Evolutionary conservation across 2,888 invertebrate genomes (phyloP).

Genomic region (Oscheius sp.): DNA sequence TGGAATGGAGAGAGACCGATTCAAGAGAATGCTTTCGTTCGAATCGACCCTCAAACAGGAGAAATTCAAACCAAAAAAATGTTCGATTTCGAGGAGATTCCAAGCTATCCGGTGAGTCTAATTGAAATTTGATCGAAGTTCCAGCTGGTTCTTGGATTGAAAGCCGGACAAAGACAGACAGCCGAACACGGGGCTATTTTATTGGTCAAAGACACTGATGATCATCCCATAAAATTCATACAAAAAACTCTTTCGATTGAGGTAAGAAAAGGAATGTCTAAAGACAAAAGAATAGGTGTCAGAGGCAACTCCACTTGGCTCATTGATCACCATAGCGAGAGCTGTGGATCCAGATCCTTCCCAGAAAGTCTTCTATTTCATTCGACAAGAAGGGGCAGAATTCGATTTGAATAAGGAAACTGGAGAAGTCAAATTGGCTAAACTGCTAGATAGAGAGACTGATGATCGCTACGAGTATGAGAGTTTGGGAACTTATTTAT

Average conservation of each 20-base stretch:
- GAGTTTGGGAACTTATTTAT: neutral
- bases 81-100: constrained; percentile 41
- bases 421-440: constrained; percentile 5
- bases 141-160: constrained; percentile 15
- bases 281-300: too few relatives aligned
- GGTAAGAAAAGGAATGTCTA: constrained; percentile 8
- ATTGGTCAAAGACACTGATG: constrained; percentile 25
- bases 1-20: constrained; percentile 10
- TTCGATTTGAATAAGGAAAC: constrained; percentile 7
- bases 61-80: constrained; percentile 34
- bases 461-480: constrained; percentile 23
- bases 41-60: constrained; percentile 36
- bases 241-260: constrained; percentile 2
- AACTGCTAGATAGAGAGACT: constrained; percentile 20
- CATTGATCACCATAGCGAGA: constrained; percentile 11
- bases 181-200: neutral
- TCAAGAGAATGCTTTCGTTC: constrained; percentile 15
- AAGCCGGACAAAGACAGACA: constrained; percentile 15
- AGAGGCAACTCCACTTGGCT: neutral
- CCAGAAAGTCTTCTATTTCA: constrained; percentile 11
- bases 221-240: constrained; percentile 24
- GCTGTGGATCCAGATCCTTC: constrained; percentile 21
- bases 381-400: constrained; percentile 6
- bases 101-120: constrained; percentile 26
- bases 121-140: neutral